Conservation (phyloP, 2,113 vertebrate species). For the Sterrhoptilus dennistouni region DNA sequence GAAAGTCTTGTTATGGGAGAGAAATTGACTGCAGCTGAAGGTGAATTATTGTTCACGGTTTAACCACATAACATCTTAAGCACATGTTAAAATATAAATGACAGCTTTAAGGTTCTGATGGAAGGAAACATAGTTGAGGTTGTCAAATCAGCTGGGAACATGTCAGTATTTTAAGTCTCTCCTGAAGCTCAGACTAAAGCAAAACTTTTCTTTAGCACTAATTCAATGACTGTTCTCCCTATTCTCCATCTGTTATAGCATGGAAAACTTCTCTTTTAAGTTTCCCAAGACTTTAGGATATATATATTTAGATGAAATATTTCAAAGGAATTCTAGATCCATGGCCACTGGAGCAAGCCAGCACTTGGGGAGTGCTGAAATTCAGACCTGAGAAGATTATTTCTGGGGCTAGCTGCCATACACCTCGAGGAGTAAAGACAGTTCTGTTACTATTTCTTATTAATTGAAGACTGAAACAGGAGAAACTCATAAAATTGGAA, state of each 20-base stretch:
- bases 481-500: background rate
- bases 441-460: background rate
- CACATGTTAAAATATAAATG: conserved; percentile 9
- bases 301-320: background rate
- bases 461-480: background rate
- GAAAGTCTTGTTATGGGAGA: background rate
- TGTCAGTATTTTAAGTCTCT: background rate
- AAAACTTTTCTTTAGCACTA: background rate
- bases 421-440: background rate
- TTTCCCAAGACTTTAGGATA: background rate
- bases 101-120: background rate
- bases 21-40: background rate
- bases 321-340: background rate
- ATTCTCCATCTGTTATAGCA: background rate
- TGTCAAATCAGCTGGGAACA: background rate
- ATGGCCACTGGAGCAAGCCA: background rate
- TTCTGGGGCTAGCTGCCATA: background rate
- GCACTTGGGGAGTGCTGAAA: background rate
- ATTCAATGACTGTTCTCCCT: background rate
- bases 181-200: background rate
- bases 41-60: conserved; percentile 27
- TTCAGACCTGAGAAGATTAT: background rate
- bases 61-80: conserved; percentile 28
- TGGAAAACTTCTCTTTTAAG: background rate
- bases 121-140: conserved; percentile 1